These are phyloP conservation scores for Neosilurus hyrtlii DNA, from an alignment of 2,797 vertebrate species.

Conservation along the genomic window DNA sequence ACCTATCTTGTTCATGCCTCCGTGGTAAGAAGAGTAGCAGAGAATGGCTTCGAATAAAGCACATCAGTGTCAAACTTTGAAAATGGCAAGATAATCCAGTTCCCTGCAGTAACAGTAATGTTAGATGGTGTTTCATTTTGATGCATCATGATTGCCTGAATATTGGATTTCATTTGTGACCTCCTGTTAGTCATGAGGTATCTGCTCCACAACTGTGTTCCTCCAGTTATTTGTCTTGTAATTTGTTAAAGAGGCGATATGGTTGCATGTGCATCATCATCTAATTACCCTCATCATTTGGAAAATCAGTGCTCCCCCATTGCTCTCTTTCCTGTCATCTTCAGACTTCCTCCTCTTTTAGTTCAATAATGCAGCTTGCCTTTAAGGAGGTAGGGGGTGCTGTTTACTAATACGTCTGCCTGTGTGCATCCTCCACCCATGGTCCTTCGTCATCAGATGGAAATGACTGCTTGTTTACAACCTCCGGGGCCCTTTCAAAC, in stretches of 20 bases:
- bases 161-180: constrained; percentile 64
- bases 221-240: constrained; percentile 60
- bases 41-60: not conserved
- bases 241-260: constrained; percentile 34
- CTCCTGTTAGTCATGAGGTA: constrained; percentile 61
- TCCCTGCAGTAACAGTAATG: constrained; percentile 35
- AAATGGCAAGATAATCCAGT: constrained; percentile 39
- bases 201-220: constrained; percentile 55
- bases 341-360: constrained; percentile 44
- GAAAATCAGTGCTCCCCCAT: constrained; percentile 58
- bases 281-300: constrained; percentile 56
- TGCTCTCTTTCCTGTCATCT: constrained; percentile 55
- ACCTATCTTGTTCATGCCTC: not conserved
- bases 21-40: not conserved
- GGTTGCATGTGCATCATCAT: constrained; percentile 55
- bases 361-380: constrained; percentile 42
- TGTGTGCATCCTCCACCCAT: not conserved
- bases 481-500: constrained; percentile 21
- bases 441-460: constrained; percentile 7
- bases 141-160: constrained; percentile 51
- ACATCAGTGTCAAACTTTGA: not conserved
- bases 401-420: constrained; percentile 50
- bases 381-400: constrained; percentile 63
- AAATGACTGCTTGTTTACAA: constrained; percentile 40
- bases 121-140: constrained; percentile 44